These are phyloP conservation scores for Danio kyathit DNA, from an alignment of 2,797 vertebrate species.

Conservation along the genomic window DNA sequence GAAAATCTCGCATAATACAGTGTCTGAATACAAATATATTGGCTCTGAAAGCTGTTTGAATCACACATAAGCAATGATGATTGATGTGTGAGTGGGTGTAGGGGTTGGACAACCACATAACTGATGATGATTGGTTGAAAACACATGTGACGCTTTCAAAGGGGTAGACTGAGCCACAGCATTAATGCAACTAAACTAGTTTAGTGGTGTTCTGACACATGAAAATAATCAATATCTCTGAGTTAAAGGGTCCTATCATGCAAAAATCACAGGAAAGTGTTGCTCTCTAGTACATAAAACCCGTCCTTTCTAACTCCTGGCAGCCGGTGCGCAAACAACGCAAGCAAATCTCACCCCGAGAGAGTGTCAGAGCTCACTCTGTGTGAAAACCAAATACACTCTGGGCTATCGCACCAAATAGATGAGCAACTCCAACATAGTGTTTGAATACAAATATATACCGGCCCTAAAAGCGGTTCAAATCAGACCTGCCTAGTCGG, in stretches of 20 bases:
- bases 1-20: constrained; percentile 58
- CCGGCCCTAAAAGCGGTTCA: constrained; percentile 74
- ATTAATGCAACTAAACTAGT: too few species aligned
- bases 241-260: too few species aligned
- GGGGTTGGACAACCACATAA: too few species aligned
- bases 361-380: constrained; percentile 77
- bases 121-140: too few species aligned
- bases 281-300: constrained; percentile 37
- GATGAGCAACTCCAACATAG: constrained; percentile 71
- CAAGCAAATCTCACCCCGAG: constrained; percentile 32
- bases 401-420: constrained; percentile 74
- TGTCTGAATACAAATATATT: constrained; percentile 76
- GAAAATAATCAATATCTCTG: too few species aligned
- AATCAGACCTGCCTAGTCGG: constrained; percentile 66
- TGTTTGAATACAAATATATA: constrained; percentile 75
- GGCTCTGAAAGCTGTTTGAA: constrained; percentile 75
- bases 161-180: too few species aligned
- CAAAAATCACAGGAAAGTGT: constrained; percentile 10
- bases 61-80: too few species aligned
- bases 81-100: too few species aligned
- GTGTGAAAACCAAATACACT: constrained; percentile 74
- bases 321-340: constrained; percentile 13
- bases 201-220: too few species aligned
- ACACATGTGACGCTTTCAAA: too few species aligned
- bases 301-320: constrained; percentile 10